Evolutionary conservation across 2,797 vertebrate genomes (phyloP), one percentile per base, ranked within the genome.

Genomic region (Helicolenus hilgendorfi): DNA sequence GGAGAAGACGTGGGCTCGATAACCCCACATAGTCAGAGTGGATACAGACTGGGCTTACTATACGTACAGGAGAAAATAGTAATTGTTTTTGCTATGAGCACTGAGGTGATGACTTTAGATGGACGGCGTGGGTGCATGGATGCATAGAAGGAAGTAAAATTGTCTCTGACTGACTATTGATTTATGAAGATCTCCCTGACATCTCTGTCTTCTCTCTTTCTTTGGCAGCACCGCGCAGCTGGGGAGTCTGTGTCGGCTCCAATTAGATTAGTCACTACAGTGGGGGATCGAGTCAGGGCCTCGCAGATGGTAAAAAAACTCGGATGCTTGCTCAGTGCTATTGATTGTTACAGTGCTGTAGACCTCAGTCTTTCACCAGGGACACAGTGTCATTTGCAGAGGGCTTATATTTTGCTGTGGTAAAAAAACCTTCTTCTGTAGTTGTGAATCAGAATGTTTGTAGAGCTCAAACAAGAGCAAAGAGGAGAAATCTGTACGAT

Each of bases 241-340:
- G 80, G 91, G 91, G 91, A 97, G 91, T 93, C 79, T 87, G 74
- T 77, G 81, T 92, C 78, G 14, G 86, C 87, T 95, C 81, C 94
- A 95, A 95, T 97, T 95, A 96, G 92, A 96, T 94, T 89, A 92
- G 86, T 92, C 91, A 88, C 88, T 83, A 70, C 69, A 72, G 81
- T 20, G 41, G 80, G 79, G 83, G 79, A 89, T 92, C 53, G 27
- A 92, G 91, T 91, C 88, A 83, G 82, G 81, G 82, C 91, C 88
- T 59, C 2, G 27, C 67, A 83, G 75, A 94, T 91, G 86, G 92
- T 94, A 93, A 90, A 93, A 89, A 93, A 94, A 89, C 85, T 92
- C 78, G 83, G 81, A 93, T 79, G 90, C 85, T 87, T 91, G 83
- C 90, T 94, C 93, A 85, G 83, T 86, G 79, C 65, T 95, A 95